Evolutionary conservation across 1,140 invertebrate species (phyloP).

Genomic region (Gonioctena quinquepunctata): DNA sequence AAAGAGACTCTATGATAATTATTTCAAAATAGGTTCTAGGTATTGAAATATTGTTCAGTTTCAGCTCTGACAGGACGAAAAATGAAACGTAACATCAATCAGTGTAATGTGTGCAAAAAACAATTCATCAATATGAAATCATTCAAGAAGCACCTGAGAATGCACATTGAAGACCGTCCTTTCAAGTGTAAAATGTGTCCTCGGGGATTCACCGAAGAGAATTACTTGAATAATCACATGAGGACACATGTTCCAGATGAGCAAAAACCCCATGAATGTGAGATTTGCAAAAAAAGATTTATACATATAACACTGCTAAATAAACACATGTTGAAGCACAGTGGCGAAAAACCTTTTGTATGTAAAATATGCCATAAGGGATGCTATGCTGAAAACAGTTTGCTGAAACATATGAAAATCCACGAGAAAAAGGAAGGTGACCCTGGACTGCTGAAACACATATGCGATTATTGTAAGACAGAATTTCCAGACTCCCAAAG

Average conservation of each 20-base stretch:
- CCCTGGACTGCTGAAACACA: conserved; percentile 52
- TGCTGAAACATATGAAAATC: conserved; percentile 56
- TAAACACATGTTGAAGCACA: conserved; percentile 67
- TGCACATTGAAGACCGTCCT: conserved; percentile 96
- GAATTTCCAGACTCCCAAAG: conserved; percentile 57
- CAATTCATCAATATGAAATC: conserved; percentile 99
- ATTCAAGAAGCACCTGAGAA: conserved; percentile 94
- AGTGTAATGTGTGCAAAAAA: conserved; percentile 93
- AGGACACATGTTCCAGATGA: conserved; percentile 65
- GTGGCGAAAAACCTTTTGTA: conserved; percentile 66
- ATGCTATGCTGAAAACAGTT: conserved; percentile 60
- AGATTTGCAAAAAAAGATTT: conserved; percentile 66
- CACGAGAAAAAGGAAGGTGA: conserved; percentile 54
- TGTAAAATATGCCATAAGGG: conserved; percentile 64
- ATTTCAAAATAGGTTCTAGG: too few relatives aligned
- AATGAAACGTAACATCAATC: conserved; percentile 41
- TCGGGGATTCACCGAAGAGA: conserved; percentile 57
- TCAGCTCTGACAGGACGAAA: conserved; percentile 38
- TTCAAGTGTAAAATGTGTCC: conserved; percentile 96
- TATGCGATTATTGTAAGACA: conserved; percentile 55
- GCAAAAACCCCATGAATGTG: conserved; percentile 64
- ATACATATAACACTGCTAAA: conserved; percentile 64
- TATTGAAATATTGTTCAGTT: too few relatives aligned
- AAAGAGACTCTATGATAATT: too few relatives aligned
- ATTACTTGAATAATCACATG: conserved; percentile 65